phyloP scores from a whole-genome alignment of 1,140 invertebrate genomes.

The Paralvinella palmiformis region DNA sequence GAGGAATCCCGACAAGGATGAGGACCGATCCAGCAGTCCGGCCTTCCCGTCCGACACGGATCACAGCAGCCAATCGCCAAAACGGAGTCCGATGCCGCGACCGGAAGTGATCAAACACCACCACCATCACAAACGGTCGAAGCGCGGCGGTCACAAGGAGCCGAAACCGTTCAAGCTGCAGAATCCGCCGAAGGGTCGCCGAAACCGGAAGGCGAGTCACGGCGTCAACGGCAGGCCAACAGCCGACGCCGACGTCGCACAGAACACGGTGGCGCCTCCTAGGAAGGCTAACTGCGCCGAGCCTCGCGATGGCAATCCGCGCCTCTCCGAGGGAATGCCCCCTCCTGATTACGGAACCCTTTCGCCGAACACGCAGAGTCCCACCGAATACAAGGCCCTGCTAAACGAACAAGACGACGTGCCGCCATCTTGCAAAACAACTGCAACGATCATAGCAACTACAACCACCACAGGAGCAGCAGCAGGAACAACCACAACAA shows the following conservation, averaged over 20 bases:
- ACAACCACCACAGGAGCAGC: no score
- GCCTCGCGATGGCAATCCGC: no score
- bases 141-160: no score
- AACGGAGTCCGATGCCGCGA: conserved; percentile 10
- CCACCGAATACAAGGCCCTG: not conserved
- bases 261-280: no score
- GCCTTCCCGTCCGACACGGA: conserved; percentile 91
- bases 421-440: not conserved
- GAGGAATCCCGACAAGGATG: conserved; percentile 51
- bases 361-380: no score
- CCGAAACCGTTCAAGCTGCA: not conserved
- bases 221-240: not conserved
- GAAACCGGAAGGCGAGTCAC: not conserved
- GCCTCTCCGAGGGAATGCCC: no score
- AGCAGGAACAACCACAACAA: not conserved
- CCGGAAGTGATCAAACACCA: not conserved
- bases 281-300: no score
- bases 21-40: conserved; percentile 87
- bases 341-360: no score
- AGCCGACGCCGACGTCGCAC: not conserved
- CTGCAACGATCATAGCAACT: not conserved
- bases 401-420: not conserved
- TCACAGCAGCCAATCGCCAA: conserved; percentile 57
- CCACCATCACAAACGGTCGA: no score
- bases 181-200: not conserved